Evolutionary conservation across 1,140 invertebrate genomes (phyloP).

Genomic region (Palaemon carinicauda): DNA sequence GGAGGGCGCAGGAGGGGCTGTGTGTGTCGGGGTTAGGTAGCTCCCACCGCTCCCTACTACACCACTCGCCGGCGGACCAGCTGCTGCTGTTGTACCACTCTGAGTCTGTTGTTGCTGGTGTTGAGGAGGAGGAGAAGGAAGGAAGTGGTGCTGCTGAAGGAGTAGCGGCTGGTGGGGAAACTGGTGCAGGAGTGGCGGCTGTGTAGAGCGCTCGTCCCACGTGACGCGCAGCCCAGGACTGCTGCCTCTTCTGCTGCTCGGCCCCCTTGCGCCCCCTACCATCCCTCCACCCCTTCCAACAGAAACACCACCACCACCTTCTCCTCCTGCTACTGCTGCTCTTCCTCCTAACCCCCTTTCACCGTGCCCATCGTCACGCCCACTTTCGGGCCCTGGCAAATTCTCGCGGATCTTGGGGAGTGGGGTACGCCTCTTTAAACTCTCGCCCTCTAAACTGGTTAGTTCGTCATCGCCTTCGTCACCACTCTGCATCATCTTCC

Average conservation of each 20-base stretch:
- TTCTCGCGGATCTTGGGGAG: constrained; percentile 24
- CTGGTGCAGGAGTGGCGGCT: constrained; percentile 26
- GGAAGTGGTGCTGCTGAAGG: constrained; percentile 24
- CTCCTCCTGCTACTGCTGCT: neutral
- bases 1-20: constrained; percentile 4
- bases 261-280: constrained; percentile 17
- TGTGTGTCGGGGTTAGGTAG: neutral
- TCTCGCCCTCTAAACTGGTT: constrained; percentile 46
- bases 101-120: constrained; percentile 12
- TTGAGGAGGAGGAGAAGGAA: neutral
- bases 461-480: constrained; percentile 51
- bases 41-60: neutral
- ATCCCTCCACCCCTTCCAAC: neutral
- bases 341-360: neutral
- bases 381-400: constrained; percentile 4
- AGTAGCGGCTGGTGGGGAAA: constrained; percentile 20
- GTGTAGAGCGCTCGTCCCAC: constrained; percentile 9
- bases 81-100: neutral
- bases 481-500: constrained; percentile 28
- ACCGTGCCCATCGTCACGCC: constrained; percentile 24
- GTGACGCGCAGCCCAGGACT: constrained; percentile 38
- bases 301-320: constrained; percentile 3
- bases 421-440: constrained; percentile 12
- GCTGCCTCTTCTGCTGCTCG: neutral
- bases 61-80: neutral